Evolutionary conservation across 1,140 invertebrate genomes (phyloP).

Genomic region (Eciton burchellii): DNA sequence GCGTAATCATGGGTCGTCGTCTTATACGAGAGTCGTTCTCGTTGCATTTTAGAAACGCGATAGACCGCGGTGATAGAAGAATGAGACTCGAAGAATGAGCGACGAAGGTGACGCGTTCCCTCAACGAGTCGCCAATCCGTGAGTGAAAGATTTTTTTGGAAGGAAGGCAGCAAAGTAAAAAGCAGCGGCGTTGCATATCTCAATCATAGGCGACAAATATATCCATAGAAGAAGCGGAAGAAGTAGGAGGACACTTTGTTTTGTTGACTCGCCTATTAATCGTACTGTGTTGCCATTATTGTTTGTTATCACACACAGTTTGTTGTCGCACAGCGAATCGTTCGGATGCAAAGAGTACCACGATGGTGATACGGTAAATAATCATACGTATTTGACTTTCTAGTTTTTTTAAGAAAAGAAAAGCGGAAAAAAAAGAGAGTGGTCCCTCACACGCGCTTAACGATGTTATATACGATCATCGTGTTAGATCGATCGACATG

Average conservation of each 20-base stretch:
- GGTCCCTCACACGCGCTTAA: neutral
- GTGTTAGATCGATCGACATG: conserved; percentile 48
- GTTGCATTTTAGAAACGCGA: conserved; percentile 7
- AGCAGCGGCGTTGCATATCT: neutral
- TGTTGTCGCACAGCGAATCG: conserved; percentile 80
- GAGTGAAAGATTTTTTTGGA: neutral
- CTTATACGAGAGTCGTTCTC: neutral
- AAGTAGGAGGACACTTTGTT: neutral
- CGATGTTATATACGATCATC: conserved; percentile 22
- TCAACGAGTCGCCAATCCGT: neutral
- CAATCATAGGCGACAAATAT: neutral
- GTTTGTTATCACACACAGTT: conserved; percentile 75
- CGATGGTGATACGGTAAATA: conserved; percentile 85
- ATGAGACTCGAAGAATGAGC: neutral
- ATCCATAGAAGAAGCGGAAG: neutral
- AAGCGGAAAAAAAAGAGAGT: neutral
- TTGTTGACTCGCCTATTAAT: neutral
- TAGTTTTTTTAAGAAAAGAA: neutral
- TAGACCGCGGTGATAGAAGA: neutral
- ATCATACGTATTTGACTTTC: conserved; percentile 15
- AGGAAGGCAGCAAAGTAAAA: neutral
- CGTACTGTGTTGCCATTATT: neutral
- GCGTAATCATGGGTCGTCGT: conserved; percentile 45
- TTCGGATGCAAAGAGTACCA: conserved; percentile 80
- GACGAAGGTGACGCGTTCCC: neutral